A percentile compares a stretch with the other conserved stretches of the same genome.
phyloP scores from a whole-genome alignment of 37 sponge, comb jelly and placozoan genomes.

The Chondrosia reniformis region DNA sequence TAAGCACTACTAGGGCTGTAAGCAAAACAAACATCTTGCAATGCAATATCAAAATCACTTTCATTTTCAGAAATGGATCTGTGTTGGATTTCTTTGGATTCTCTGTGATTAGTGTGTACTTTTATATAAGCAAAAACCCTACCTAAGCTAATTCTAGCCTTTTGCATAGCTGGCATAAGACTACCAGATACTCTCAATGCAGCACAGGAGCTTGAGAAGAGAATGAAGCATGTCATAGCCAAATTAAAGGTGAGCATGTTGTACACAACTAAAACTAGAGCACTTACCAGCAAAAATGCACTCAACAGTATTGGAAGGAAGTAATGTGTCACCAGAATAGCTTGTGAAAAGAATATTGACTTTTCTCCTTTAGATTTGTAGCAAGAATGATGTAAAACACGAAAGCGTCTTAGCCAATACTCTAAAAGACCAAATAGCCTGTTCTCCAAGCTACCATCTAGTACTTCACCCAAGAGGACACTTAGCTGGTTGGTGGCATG shows the following conservation, averaged over 20 bases:
- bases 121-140: conserved; percentile 41
- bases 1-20: conserved; percentile 35
- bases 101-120: neutral
- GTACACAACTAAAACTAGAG: conserved; percentile 14
- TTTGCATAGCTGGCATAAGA: conserved; percentile 20
- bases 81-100: neutral
- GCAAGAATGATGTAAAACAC: neutral
- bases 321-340: conserved; percentile 8
- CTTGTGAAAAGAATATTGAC: conserved; percentile 17
- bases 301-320: conserved; percentile 11
- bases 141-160: conserved; percentile 20
- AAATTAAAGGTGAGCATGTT: conserved; percentile 7
- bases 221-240: conserved; percentile 22
- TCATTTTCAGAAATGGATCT: neutral
- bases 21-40: conserved; percentile 40
- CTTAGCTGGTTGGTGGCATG: conserved; percentile 29
- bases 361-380: conserved; percentile 21
- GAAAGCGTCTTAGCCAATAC: conserved; percentile 21
- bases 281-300: conserved; percentile 15
- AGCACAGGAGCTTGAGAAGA: conserved; percentile 1
- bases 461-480: conserved; percentile 24
- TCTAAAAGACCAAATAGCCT: conserved; percentile 20
- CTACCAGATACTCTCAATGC: conserved; percentile 22
- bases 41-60: neutral
- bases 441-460: conserved; percentile 45